Conservation (phyloP, 2,113 vertebrate genomes). For the Cathartes aura region DNA sequence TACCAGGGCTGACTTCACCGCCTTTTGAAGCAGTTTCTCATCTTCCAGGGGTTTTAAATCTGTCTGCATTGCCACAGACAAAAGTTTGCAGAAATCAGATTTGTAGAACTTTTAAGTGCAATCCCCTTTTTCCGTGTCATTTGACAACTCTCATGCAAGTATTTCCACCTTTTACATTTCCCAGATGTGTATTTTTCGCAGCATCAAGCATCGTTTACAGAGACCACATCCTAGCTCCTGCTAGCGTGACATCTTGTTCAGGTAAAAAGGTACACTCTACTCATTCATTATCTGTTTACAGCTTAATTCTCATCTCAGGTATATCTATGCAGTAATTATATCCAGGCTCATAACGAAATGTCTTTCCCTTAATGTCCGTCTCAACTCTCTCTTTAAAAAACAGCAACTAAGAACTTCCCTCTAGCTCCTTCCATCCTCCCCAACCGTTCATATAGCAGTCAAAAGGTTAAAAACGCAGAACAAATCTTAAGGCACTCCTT, state of each 20-base stretch:
- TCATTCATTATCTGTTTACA: not conserved
- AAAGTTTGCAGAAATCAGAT: not conserved
- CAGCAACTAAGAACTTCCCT: not conserved
- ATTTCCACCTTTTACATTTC: not conserved
- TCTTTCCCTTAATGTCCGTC: not conserved
- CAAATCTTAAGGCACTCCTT: not conserved
- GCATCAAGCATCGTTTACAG: not conserved
- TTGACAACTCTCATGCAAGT: not conserved
- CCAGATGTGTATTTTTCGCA: not conserved
- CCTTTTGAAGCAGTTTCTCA: not conserved
- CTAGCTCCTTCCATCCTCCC: not conserved
- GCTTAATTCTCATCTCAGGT: not conserved
- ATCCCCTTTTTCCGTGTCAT: not conserved
- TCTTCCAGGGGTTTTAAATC: not conserved
- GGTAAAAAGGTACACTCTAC: not conserved
- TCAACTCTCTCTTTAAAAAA: not conserved
- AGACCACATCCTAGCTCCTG: not conserved
- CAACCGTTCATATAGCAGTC: not conserved
- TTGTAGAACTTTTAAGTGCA: not conserved
- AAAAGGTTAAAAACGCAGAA: not conserved
- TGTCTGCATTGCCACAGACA: not conserved
- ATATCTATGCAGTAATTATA: not conserved
- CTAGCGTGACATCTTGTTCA: fast-evolving
- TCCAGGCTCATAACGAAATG: not conserved
- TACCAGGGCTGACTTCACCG: not conserved